Conservation (phyloP, 64 coral and sea anemone genomes). For the Stichodactyla helianthus region DNA sequence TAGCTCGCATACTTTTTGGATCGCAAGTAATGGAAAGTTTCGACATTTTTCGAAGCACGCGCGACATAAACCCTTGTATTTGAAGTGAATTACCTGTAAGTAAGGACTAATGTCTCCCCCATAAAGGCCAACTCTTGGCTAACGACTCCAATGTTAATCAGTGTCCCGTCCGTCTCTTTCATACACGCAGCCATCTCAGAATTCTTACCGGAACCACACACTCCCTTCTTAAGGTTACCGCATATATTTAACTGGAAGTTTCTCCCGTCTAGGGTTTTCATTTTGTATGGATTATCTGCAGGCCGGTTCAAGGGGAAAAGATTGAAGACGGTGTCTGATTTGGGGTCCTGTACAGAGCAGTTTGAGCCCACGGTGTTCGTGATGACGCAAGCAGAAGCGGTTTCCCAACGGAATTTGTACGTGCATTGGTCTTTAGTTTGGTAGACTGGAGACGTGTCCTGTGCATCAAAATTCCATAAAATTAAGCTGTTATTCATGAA, state of each 20-base stretch:
- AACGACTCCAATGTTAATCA: slow-evolving; percentile 9
- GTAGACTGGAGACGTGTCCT: not conserved
- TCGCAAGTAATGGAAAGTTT: too few species aligned
- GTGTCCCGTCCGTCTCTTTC: slow-evolving; percentile 11
- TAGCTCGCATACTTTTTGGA: too few species aligned
- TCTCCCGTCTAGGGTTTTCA: not conserved
- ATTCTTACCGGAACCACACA: not conserved
- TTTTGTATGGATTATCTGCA: not conserved
- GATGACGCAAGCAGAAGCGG: slow-evolving; percentile 47
- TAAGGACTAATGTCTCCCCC: slow-evolving; percentile 44
- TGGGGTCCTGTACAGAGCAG: slow-evolving; percentile 48
- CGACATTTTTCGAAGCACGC: too few species aligned
- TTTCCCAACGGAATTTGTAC: slow-evolving; percentile 32
- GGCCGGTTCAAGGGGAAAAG: slow-evolving; percentile 13
- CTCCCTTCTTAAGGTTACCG: not conserved
- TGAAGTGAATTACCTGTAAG: slow-evolving; percentile 22
- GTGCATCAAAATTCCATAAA: not conserved
- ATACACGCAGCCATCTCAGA: slow-evolving; percentile 7
- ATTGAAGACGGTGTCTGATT: slow-evolving; percentile 49
- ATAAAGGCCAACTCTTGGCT: slow-evolving; percentile 20
- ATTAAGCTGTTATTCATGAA: too few species aligned
- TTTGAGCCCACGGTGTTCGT: slow-evolving; percentile 17
- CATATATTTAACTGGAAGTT: slow-evolving; percentile 44
- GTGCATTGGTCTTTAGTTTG: slow-evolving; percentile 17
- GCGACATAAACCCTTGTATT: not conserved